Conservation (phyloP, 92 coral and sea anemone genomes). For the Pocillopora grandis region DNA sequence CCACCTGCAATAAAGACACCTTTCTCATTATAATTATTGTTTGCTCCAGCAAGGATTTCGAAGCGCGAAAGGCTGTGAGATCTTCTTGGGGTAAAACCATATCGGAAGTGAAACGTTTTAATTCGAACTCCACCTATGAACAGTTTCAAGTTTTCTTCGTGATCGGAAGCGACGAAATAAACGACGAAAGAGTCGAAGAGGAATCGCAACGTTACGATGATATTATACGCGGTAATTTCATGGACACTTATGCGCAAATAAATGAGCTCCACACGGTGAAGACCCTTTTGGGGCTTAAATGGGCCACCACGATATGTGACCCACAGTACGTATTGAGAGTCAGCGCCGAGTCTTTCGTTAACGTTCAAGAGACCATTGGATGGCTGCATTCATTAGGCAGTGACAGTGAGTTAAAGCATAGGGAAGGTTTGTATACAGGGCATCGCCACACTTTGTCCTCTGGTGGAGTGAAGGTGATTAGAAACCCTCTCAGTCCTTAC, state of each 20-base stretch:
- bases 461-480: constrained; percentile 59
- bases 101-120: constrained; percentile 33
- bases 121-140: constrained; percentile 21
- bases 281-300: constrained; percentile 69
- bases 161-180: constrained; percentile 72
- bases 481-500: constrained; percentile 74
- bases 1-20: constrained; percentile 34
- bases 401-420: neutral
- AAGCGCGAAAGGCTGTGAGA: constrained; percentile 78
- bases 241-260: constrained; percentile 62
- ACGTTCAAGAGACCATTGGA: constrained; percentile 54
- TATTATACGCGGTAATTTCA: constrained; percentile 71
- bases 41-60: constrained; percentile 69
- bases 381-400: constrained; percentile 50
- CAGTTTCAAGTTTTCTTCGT: constrained; percentile 63
- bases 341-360: constrained; percentile 71
- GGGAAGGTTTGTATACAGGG: constrained; percentile 71
- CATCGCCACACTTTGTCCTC: constrained; percentile 54
- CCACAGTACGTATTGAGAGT: constrained; percentile 64
- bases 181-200: constrained; percentile 63
- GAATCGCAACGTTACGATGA: constrained; percentile 65
- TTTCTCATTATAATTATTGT: constrained; percentile 67
- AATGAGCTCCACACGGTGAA: constrained; percentile 78
- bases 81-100: constrained; percentile 74
- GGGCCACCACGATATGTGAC: constrained; percentile 65